These are phyloP conservation scores for Cossypha caffra DNA, from an alignment of 2,797 vertebrate species.

Conservation along the genomic window DNA sequence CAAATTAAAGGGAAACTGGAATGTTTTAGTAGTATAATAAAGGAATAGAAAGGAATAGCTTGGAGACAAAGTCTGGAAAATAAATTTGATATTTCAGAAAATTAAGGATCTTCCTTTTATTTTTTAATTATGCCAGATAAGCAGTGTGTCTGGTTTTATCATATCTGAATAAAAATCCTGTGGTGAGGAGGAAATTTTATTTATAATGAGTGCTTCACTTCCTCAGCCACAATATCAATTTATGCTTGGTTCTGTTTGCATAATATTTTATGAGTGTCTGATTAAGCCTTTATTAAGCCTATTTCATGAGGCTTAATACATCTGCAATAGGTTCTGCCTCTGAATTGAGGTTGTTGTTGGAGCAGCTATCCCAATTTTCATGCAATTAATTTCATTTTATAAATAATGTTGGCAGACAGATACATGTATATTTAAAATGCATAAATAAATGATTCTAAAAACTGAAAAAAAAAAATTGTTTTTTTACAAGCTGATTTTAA, in stretches of 20 bases:
- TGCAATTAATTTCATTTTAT: not conserved
- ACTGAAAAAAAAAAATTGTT: not conserved
- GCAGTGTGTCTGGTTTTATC: not conserved
- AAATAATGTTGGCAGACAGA: not conserved
- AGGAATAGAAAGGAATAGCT: not conserved
- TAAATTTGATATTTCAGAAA: not conserved
- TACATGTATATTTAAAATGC: not conserved
- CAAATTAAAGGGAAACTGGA: not conserved
- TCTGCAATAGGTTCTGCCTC: not conserved
- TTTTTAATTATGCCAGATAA: not conserved
- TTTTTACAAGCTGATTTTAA: not conserved
- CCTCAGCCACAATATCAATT: not conserved
- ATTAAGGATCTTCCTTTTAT: not conserved
- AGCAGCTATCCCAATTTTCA: not conserved
- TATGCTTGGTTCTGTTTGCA: conserved; percentile 1
- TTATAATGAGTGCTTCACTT: not conserved
- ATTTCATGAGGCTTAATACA: not conserved
- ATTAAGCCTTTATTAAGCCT: conserved; percentile 27
- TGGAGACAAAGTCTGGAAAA: not conserved
- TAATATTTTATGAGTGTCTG: not conserved
- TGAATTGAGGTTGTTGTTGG: not conserved
- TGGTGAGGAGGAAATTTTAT: not conserved
- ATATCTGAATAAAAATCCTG: not conserved
- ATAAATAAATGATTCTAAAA: not conserved
- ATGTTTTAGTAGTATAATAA: not conserved